Evolutionary conservation across 2,888 invertebrate genomes (phyloP), one percentile per base, ranked within the genome.

Genomic region (Mantis religiosa): DNA sequence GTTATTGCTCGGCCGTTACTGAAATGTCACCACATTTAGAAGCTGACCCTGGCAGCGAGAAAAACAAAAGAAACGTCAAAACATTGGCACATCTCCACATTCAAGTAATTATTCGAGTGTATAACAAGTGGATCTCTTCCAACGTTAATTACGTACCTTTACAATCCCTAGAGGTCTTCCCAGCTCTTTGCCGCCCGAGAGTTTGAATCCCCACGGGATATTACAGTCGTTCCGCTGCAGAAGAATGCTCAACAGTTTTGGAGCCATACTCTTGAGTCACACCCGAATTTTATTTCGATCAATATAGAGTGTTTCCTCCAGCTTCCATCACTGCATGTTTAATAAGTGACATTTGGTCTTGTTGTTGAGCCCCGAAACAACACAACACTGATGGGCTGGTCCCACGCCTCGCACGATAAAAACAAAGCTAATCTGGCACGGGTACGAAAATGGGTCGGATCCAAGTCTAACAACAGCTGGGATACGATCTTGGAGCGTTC

Each of bases 161-260:
- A 87, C 87, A 87, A 87, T 87, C 9, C 34, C 82, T 25, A 87
- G 82, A 34, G 87, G 87, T 87, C 82, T 87, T 34, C 82, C 87
- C 3, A 54, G 34, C 34, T 87, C 87, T 82, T 87, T 87, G 15
- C 87, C 87, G 14, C 87, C 87, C 9, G 87, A 87, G 34, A 87
- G 82, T 82, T 34, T 82, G 82, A 87, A 87, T 15, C 91, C 91
- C 91, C 91, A 92, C 28, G 90, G 90, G 30, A 91, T 89, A 41
- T 90, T 90, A 71, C 90, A 90, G 89, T 91, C 91, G 83, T 91
- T 91, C 85, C 91, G 91, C 89, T 91, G 91, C 89, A 92, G 89
- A 83, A 91, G 90, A 27, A 92, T 91, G 87, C 90, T 91, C 90
- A 91, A 89, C 89, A 91, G 89, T 88, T 90, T 90, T 28, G 90